phyloP scores from a whole-genome alignment of 2,113 vertebrate genomes.

The Apteryx owenii region DNA sequence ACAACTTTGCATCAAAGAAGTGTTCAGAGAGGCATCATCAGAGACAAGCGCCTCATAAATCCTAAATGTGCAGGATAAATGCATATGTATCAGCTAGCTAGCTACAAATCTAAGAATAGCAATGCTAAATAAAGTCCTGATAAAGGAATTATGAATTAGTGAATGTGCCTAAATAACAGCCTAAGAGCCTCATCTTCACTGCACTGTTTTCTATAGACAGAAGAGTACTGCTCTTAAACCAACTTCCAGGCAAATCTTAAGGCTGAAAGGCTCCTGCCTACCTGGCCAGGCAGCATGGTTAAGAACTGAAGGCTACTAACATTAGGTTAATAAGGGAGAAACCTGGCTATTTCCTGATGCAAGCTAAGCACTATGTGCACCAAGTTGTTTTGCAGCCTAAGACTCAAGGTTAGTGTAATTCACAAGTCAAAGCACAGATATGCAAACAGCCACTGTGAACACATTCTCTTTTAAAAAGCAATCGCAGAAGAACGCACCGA shows the following conservation, averaged over 20 bases:
- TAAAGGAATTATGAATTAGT: neutral
- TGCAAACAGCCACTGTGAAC: rapidly evolving
- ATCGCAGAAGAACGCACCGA: no score
- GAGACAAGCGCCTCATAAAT: neutral
- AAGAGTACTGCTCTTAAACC: neutral
- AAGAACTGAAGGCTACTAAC: neutral
- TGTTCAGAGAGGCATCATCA: neutral
- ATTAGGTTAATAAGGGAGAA: rapidly evolving
- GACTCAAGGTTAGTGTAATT: rapidly evolving
- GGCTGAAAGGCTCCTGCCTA: neutral
- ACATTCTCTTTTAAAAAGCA: rapidly evolving
- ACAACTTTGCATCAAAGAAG: neutral
- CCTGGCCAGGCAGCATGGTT: rapidly evolving
- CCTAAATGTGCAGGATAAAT: neutral
- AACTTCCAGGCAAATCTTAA: neutral
- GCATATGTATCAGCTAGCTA: neutral
- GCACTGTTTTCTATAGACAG: no score
- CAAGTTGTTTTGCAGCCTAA: rapidly evolving
- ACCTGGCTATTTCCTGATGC: neutral
- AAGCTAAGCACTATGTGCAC: rapidly evolving
- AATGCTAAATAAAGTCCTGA: neutral
- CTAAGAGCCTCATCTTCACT: neutral
- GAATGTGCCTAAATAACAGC: neutral
- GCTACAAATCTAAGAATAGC: neutral
- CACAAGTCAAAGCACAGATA: no score